Conservation (phyloP, 2,888 invertebrate species). For the Pherbina coryleti region DNA sequence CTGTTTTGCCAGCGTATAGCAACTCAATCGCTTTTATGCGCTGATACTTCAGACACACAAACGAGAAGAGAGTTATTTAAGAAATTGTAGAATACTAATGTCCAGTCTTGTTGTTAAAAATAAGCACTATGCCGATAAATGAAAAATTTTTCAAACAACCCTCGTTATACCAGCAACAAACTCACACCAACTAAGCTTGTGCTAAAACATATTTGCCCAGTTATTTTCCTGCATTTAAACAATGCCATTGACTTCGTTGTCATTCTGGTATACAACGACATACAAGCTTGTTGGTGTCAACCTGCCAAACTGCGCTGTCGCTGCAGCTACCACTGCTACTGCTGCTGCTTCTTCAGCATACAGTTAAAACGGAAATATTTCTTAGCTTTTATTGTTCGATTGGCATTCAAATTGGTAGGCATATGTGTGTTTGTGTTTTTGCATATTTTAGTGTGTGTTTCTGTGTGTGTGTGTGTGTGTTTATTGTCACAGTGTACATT, state of each 20-base stretch:
- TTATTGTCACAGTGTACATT: conserved; percentile 16
- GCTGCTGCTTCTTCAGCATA: neutral
- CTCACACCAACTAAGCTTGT: neutral
- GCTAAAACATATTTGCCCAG: no score
- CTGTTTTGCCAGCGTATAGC: neutral
- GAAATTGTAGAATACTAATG: no score
- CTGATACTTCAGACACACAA: neutral
- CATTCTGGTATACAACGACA: neutral
- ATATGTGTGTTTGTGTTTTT: neutral
- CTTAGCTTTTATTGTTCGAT: conserved; percentile 30
- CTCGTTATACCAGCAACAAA: neutral
- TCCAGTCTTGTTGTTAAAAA: no score
- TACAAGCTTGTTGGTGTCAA: conserved; percentile 11
- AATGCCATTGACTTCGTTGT: neutral
- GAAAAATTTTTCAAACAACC: neutral
- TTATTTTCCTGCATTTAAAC: no score
- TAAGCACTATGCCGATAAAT: no score
- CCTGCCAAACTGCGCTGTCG: neutral
- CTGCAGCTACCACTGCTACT: neutral
- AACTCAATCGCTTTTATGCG: neutral
- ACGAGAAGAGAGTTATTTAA: neutral
- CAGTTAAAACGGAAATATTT: conserved; percentile 11
- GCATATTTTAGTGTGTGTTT: neutral
- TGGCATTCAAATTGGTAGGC: conserved; percentile 10
- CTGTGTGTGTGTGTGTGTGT: neutral